Evolutionary conservation across 64 coral and sea anemone genomes (phyloP), one percentile per base, ranked within the genome.

Genomic region (Pocillopora damicornis): DNA sequence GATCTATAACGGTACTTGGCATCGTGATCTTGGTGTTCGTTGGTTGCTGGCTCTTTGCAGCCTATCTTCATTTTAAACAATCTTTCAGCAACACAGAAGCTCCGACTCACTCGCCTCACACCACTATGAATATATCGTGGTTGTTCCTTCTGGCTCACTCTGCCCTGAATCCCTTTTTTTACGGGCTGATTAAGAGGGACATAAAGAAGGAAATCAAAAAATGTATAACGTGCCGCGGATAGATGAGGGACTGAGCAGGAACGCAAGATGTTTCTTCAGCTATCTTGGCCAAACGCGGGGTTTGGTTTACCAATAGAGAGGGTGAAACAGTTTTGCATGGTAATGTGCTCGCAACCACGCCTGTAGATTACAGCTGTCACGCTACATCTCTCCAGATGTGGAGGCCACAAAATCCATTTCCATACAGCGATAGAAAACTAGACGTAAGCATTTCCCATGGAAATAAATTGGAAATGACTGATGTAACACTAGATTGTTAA

Each of bases 81-180:
- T 82, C 80, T 25, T 82, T 82, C 22, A 66, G n/a, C 17, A 5
- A 17, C 5, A 36, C 58, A 63, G 79, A 62, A 10, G 64, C 38
- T 15, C 38, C 57, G 13, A 14, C 42, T 58, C 81, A 85, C 36
- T 42, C 64, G 25, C 37, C 22, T 15, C 9, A 84, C 2, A 85
- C 81, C 15, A 67, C 81, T 2, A 85, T 85, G 81, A 85, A 85
- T 66, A 13, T 85, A 18, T 85, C 81, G 9, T 85, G 81, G 81
- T 13, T 85, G 64, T 15, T 85, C 15, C n/a, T 85, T 1, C 17
- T 85, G 16, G 17, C 37, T 26, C 81, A 85, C 20, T 85, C 81
- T 25, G 81, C 63, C 22, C 1, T 85, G 35, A 85, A 85, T 38
- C 81, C 81, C 10, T 58, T 85, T 25, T 22, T 85, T 14, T 85